Percentiles rank a stretch among this genome's conserved stretches.
Conservation (phyloP, 2,797 vertebrate species). For the Sorex maritimensis region DNA sequence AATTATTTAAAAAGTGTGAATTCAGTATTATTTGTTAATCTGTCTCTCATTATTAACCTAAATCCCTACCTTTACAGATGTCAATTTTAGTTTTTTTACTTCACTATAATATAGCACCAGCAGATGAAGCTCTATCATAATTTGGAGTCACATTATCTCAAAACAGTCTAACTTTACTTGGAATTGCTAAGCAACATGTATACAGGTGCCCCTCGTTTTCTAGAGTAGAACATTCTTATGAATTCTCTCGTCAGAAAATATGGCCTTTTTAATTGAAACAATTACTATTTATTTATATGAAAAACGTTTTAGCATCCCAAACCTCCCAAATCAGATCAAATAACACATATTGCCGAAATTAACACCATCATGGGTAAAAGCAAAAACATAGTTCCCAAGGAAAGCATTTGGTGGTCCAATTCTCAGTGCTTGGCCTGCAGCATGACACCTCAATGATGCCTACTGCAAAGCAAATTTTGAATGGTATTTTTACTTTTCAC, state of each 20-base stretch:
- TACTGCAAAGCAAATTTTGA: neutral
- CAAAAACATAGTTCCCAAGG: neutral
- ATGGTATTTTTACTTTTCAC: neutral
- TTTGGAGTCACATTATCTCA: neutral
- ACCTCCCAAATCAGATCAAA: neutral
- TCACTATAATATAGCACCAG: slow-evolving; percentile 1
- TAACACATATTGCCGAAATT: neutral
- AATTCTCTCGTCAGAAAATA: neutral
- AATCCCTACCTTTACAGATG: slow-evolving; percentile 11
- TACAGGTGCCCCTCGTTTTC: neutral
- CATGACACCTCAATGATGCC: neutral
- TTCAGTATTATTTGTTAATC: neutral
- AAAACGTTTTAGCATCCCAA: neutral
- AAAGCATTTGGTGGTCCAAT: neutral
- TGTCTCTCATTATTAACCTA: slow-evolving; percentile 38
- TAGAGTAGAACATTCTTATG: neutral
- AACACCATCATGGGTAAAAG: neutral
- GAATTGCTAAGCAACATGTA: slow-evolving; percentile 1
- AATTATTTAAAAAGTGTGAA: neutral
- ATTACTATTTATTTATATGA: neutral
- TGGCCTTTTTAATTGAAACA: neutral
- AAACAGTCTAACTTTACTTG: slow-evolving; percentile 2
- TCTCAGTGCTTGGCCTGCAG: neutral
- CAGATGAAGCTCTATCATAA: neutral
- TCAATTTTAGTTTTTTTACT: slow-evolving; percentile 33